A percentile compares a stretch with the other conserved stretches of the same genome.
Evolutionary conservation across 1,140 invertebrate species (phyloP).

Genomic region (Drosophila albomicans): DNA sequence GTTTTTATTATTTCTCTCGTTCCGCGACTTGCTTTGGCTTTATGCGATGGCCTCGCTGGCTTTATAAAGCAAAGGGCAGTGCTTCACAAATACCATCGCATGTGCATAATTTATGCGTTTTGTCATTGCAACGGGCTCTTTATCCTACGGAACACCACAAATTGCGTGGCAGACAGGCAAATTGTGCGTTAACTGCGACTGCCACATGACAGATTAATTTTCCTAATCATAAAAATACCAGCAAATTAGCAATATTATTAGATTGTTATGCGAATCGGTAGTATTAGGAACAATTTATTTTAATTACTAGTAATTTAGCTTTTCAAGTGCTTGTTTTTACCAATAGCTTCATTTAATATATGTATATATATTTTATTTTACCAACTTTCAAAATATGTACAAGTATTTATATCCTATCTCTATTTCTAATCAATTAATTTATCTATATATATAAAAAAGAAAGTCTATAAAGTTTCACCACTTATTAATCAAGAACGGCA

Average conservation of each 20-base stretch:
- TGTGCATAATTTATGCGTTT: constrained; percentile 69
- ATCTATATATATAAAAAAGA: too few relatives aligned
- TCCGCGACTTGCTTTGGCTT: constrained; percentile 25
- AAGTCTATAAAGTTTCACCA: too few relatives aligned
- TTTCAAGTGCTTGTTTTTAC: too few relatives aligned
- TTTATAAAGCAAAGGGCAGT: constrained; percentile 8
- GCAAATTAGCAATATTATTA: not conserved
- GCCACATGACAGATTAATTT: constrained; percentile 39
- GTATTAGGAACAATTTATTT: too few relatives aligned
- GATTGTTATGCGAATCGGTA: not conserved
- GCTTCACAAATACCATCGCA: constrained; percentile 17
- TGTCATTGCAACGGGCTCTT: constrained; percentile 43
- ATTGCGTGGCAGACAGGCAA: constrained; percentile 60
- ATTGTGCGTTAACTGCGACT: constrained; percentile 48
- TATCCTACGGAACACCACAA: constrained; percentile 49
- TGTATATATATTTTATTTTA: too few relatives aligned
- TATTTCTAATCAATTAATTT: too few relatives aligned
- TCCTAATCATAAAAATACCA: constrained; percentile 18
- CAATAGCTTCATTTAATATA: too few relatives aligned
- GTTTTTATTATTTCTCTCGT: not conserved
- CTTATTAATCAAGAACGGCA: too few relatives aligned
- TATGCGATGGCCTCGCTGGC: constrained; percentile 15
- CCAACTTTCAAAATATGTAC: too few relatives aligned
- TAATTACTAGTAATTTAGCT: too few relatives aligned
- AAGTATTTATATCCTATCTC: too few relatives aligned